phyloP scores from a whole-genome alignment of 2,113 vertebrate genomes.

The Misgurnus mizolepis region DNA sequence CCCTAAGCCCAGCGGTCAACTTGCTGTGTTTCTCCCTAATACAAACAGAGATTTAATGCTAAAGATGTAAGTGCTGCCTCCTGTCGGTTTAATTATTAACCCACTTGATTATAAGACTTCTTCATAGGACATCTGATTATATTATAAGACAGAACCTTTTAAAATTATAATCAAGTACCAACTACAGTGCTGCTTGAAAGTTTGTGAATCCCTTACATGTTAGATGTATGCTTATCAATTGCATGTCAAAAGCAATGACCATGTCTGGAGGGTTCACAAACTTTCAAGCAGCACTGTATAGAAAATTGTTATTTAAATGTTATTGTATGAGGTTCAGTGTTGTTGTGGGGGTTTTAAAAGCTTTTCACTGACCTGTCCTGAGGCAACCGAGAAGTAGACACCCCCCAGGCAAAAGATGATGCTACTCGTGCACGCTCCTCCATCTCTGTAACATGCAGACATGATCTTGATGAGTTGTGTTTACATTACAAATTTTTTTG shows the following conservation, averaged over 20 bases:
- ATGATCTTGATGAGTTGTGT: not conserved
- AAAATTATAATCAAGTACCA: too few species aligned
- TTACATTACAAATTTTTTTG: not conserved
- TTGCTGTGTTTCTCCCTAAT: constrained; percentile 24
- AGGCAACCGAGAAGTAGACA: constrained; percentile 13
- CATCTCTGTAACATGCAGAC: constrained; percentile 28
- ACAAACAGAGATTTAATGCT: not conserved
- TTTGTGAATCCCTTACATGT: too few species aligned
- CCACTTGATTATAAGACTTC: too few species aligned
- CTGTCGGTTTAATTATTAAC: too few species aligned
- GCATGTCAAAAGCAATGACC: too few species aligned
- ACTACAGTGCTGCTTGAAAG: too few species aligned
- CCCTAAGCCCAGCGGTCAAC: constrained; percentile 20
- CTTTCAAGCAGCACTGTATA: too few species aligned
- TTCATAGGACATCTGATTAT: too few species aligned
- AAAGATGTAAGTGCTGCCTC: too few species aligned
- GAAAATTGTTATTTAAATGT: not conserved
- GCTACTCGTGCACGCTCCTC: not conserved
- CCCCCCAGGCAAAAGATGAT: constrained; percentile 38
- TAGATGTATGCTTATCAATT: too few species aligned
- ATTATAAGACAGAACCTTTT: too few species aligned
- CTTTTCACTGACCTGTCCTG: constrained; percentile 28
- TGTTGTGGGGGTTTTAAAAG: not conserved
- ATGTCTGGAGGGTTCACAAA: too few species aligned
- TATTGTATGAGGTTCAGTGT: not conserved